These are phyloP conservation scores for Acanthurus tractus DNA, from an alignment of 2,797 vertebrate species.

Conservation along the genomic window DNA sequence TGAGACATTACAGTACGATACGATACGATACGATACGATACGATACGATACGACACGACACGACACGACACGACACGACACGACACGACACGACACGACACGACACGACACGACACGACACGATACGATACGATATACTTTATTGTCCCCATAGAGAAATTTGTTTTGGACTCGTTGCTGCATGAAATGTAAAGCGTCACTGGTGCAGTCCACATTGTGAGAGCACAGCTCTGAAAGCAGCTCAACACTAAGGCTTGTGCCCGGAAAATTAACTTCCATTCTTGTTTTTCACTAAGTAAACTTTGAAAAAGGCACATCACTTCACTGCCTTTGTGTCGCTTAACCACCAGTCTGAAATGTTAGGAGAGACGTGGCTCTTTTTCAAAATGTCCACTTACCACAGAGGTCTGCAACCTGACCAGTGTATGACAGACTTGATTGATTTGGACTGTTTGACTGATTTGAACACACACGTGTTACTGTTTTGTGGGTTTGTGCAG, in stretches of 20 bases:
- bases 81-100: too few relatives aligned
- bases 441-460: neutral
- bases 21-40: too few relatives aligned
- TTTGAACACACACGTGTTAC: too few relatives aligned
- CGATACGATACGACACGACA: too few relatives aligned
- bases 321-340: neutral
- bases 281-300: too few relatives aligned
- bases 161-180: too few relatives aligned
- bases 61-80: too few relatives aligned
- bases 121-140: too few relatives aligned
- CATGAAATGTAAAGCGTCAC: constrained; percentile 39
- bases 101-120: too few relatives aligned
- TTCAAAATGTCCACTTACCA: neutral
- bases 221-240: constrained; percentile 33
- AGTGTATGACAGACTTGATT: neutral
- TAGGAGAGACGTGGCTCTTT: neutral
- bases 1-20: too few relatives aligned
- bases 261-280: neutral
- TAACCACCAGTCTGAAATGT: neutral
- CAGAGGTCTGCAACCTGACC: neutral
- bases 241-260: constrained; percentile 23
- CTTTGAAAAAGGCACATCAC: too few relatives aligned
- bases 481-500: neutral
- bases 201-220: neutral
- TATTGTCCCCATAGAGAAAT: too few relatives aligned